Percentiles rank a stretch among this genome's conserved stretches.
Evolutionary conservation across 2,888 invertebrate species (phyloP).

Genomic region (Drosophila neotestacea): DNA sequence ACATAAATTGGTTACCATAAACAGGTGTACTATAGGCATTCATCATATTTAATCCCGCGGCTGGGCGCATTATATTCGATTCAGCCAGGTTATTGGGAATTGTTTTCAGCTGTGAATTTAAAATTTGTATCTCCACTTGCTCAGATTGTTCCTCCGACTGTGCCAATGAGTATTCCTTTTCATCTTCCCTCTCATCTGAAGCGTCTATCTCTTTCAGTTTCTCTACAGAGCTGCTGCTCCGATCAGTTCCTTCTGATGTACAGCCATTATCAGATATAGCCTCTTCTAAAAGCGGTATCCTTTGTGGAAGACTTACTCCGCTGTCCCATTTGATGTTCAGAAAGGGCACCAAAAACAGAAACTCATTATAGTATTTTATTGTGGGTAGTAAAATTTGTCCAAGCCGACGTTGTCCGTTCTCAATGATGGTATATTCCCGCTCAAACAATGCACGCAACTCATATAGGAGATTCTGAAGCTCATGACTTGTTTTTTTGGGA

Average conservation of each 20-base stretch:
- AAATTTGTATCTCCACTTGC: neutral
- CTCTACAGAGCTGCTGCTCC: neutral
- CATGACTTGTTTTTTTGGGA: slow-evolving; percentile 7
- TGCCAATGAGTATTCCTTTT: neutral
- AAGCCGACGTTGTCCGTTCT: slow-evolving; percentile 16
- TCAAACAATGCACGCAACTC: slow-evolving; percentile 49
- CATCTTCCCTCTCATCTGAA: too few relatives aligned
- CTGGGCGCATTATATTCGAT: neutral
- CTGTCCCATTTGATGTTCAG: neutral
- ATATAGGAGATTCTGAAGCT: slow-evolving; percentile 35
- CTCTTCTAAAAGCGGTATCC: neutral
- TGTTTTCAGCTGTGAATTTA: neutral
- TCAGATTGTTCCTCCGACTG: neutral
- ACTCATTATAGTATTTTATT: slow-evolving; percentile 58
- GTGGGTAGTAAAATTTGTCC: slow-evolving; percentile 35
- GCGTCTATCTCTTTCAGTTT: neutral
- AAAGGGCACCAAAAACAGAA: slow-evolving; percentile 59
- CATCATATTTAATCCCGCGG: neutral
- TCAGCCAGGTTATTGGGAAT: neutral
- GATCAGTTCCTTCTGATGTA: neutral
- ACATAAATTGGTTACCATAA: neutral
- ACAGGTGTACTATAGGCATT: neutral
- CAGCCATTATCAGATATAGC: neutral
- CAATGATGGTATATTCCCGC: slow-evolving; percentile 48
- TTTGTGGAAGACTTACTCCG: neutral